Conservation (phyloP, 2,888 invertebrate genomes). For the Hypselothyrea guttata region DNA sequence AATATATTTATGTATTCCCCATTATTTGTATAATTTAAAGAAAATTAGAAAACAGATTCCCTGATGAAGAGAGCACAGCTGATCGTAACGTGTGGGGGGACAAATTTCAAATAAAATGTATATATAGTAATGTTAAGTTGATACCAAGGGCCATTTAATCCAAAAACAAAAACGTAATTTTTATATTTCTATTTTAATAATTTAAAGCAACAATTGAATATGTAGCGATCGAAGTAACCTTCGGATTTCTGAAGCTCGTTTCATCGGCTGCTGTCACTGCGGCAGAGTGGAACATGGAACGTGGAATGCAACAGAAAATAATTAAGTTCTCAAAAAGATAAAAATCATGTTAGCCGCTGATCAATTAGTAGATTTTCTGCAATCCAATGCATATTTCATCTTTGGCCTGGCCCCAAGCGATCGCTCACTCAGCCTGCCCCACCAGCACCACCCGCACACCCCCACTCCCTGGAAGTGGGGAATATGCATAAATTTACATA, state of each 20-base stretch:
- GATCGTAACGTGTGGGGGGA: no score
- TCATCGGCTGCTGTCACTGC: slow-evolving; percentile 50
- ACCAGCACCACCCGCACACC: not conserved
- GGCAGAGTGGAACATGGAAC: slow-evolving; percentile 51
- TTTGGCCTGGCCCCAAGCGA: slow-evolving; percentile 41
- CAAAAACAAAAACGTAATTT: no score
- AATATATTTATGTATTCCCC: no score
- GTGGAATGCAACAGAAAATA: slow-evolving; percentile 75
- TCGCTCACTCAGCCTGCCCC: slow-evolving; percentile 19
- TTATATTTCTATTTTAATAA: no score
- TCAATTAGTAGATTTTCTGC: slow-evolving; percentile 79
- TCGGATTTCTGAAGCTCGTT: slow-evolving; percentile 11
- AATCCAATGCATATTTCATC: slow-evolving; percentile 70
- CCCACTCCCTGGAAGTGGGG: not conserved
- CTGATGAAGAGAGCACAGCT: no score
- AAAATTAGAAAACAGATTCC: no score
- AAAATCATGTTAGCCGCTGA: slow-evolving; percentile 80
- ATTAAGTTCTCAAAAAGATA: slow-evolving; percentile 80
- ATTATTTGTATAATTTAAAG: no score
- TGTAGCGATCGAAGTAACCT: no score
- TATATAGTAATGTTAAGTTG: no score
- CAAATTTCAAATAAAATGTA: no score
- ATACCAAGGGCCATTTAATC: no score
- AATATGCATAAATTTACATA: slow-evolving; percentile 77
- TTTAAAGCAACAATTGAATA: no score